These are phyloP conservation scores for Dufourea novaeangliae DNA, from an alignment of 1,140 invertebrate genomes.

Conservation along the genomic window DNA sequence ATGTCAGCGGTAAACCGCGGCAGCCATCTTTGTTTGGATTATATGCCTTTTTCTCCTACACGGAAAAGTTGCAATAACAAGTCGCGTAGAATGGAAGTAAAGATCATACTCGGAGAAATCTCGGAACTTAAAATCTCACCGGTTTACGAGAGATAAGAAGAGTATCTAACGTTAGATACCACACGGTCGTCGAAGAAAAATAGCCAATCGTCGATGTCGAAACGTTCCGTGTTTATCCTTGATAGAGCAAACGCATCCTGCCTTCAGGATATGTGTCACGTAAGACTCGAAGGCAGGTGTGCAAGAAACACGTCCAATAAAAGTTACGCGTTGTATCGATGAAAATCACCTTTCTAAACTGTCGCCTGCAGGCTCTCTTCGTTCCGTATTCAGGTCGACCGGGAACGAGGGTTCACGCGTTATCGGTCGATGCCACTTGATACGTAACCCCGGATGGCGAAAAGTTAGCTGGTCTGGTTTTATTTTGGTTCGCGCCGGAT, in stretches of 20 bases:
- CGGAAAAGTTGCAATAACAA: too few relatives aligned
- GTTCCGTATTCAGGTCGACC: conserved; percentile 6
- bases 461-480: conserved; percentile 7
- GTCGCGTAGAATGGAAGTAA: too few relatives aligned
- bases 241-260: conserved; percentile 44
- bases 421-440: conserved; percentile 31
- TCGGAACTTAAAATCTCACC: too few relatives aligned
- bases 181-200: conserved; percentile 2
- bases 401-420: conserved; percentile 5
- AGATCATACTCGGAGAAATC: too few relatives aligned
- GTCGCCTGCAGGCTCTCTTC: conserved; percentile 21
- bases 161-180: background rate
- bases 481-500: background rate
- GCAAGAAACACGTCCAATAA: conserved; percentile 9
- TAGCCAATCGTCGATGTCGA: conserved; percentile 29
- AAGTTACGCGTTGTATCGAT: conserved; percentile 27
- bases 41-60: too few relatives aligned
- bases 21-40: too few relatives aligned
- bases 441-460: background rate
- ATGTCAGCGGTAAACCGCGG: too few relatives aligned
- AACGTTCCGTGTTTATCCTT: conserved; percentile 43
- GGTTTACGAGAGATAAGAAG: too few relatives aligned
- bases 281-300: conserved; percentile 42
- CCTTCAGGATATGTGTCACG: conserved; percentile 43
- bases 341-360: conserved; percentile 51